Base-by-base conservation (phyloP, 2,113 vertebrate genomes). In the Corythornis madagascariensis region DNA sequence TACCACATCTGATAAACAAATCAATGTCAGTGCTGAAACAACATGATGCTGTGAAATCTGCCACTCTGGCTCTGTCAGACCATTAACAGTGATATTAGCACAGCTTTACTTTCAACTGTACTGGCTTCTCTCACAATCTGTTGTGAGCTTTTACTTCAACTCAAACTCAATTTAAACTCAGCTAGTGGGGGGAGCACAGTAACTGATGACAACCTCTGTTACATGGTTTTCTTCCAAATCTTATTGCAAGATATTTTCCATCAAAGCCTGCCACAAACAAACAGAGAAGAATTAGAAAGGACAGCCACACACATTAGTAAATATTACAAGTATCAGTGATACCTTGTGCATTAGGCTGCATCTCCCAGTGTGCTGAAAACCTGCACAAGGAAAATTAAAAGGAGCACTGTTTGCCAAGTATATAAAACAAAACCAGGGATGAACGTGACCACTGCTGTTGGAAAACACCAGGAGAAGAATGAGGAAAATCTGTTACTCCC, bases 21-120 rank as follows among this genome's bases (percentile, higher is more conserved):
- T 93, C 83, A 91, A 63, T 71, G 67, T 55, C 92, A 90, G 67
- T 90, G 65, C 48, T 73, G 59, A 88, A 96, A 93, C 42, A 95
- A 66, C 80, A 96, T 3, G 33, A 77, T 29, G 59, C 85, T 56
- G 40, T 53, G 75, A 89, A 92, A 91, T 76, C 75, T 93, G 84
- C 71, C 90, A 85, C 65, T 90, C 82, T n/a, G 65, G 60, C 78
- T 95, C 55, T 45, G 69, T 90, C 73, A 67, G 76, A 75, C 35
- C 73, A 40, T 59, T 85, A 64, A 55, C 21, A 79, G 48, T 35
- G 59, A 10, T 70, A 95, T 74, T 92, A 95, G 79, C 59, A 48
- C 59, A 74, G 83, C 75, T 92, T 83, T 92, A 66, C 83, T 87
- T 93, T 77, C 35, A 86, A 89, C 47, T 77, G 74, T 40, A 90